Base-by-base conservation (phyloP, 2,797 vertebrate genomes). In the Notolepis coatsorum region DNA sequence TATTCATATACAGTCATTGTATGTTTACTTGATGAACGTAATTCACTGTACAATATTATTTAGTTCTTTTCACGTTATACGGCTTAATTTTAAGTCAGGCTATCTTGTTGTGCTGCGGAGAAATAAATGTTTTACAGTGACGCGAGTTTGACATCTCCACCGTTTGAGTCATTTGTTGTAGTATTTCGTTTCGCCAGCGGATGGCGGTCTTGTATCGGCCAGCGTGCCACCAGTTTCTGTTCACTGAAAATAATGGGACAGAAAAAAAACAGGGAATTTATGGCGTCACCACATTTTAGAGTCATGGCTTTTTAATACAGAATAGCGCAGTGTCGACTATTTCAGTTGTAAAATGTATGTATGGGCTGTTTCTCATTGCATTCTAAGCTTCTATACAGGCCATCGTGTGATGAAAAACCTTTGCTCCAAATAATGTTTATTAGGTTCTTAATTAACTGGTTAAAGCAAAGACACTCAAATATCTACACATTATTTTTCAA, bases 21-120 rank as follows among this genome's bases (percentile, higher is more conserved):
- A 58, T 59, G 75, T 84, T 76, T 73, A 80, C 81, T 78, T 77
- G 67, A 74, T 71, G 30, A 56, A 68, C 69, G 67, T 55, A 13
- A 60, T 71, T 58, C 72, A 77, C 60, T 85, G 80, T 83, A 79
- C 62, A n/a, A 80, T 76, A 79, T 42, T 31, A 43, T 71, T 73
- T 63, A 45, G 60, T 3, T 45, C 62, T 48, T 73, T 27, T 68
- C 64, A 75, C 76, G 52, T 53, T 49, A 37, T 42, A 42, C 56
- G 12, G 43, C 8, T 74, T 71, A 61, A 77, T 68, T 86, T 80
- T 85, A 81, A 87, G 55, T 56, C 17, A 1, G 3, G 62, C 21
- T 35, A 43, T 79, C 43, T 74, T 18, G 65, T 69, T 54, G 63
- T 53, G 55, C 38, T 69, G 64, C 42, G 20, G 21, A 64, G 39